Percentiles rank a stretch among this genome's conserved stretches.
phyloP scores from a whole-genome alignment of 2,113 vertebrate genomes.

The Riparia riparia region DNA sequence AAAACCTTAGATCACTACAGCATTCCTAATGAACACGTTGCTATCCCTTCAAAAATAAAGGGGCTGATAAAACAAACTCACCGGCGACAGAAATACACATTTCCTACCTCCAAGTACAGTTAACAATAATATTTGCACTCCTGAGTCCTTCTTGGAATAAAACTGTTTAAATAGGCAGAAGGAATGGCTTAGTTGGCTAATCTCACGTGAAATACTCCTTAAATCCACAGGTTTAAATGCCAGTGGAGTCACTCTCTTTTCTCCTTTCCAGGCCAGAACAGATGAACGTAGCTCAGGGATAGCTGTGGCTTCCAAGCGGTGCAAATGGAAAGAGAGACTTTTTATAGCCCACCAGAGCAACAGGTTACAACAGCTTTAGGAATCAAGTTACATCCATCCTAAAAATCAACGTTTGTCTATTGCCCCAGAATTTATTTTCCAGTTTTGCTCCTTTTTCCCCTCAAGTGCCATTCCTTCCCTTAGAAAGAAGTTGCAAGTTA shows the following conservation, averaged over 20 bases:
- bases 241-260: background rate
- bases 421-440: background rate
- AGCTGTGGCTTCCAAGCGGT: background rate
- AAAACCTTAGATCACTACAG: background rate
- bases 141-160: background rate
- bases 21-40: background rate
- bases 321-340: background rate
- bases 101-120: constrained; percentile 1
- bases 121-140: constrained; percentile 59
- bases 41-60: background rate
- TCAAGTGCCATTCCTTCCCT: background rate
- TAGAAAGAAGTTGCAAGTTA: background rate
- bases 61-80: constrained; percentile 1
- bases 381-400: background rate
- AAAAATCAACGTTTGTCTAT: background rate
- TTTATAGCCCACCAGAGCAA: background rate
- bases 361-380: background rate
- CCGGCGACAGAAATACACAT: background rate
- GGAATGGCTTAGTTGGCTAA: background rate
- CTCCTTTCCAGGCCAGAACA: background rate
- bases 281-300: background rate
- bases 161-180: constrained; percentile 28
- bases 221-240: constrained; percentile 2
- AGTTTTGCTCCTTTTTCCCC: background rate
- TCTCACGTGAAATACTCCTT: background rate